Percentiles rank a stretch among this genome's conserved stretches.
Evolutionary conservation across 2,888 invertebrate genomes (phyloP).

Genomic region (Carterocephalus palaemon): DNA sequence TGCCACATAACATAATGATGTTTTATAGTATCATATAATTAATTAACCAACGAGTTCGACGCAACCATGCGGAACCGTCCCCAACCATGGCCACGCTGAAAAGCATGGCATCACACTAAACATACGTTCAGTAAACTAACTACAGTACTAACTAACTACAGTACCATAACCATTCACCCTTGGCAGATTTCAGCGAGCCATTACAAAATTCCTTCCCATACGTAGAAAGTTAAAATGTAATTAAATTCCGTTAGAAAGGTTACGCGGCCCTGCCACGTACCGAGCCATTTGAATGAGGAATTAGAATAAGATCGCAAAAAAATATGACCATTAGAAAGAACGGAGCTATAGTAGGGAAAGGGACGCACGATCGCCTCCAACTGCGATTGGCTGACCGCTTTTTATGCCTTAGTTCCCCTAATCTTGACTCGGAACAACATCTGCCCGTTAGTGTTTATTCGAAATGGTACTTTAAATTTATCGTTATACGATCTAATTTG

Average conservation of each 20-base stretch:
- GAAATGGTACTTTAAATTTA: constrained; percentile 73
- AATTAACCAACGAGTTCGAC: too few relatives aligned
- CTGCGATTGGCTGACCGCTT: constrained; percentile 73
- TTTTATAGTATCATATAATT: too few relatives aligned
- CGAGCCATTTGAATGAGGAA: constrained; percentile 71
- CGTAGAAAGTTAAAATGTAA: constrained; percentile 40
- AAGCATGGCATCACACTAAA: constrained; percentile 3
- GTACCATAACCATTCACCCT: constrained; percentile 11
- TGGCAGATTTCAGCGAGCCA: constrained; percentile 20
- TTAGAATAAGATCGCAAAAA: constrained; percentile 77
- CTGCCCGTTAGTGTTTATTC: constrained; percentile 71
- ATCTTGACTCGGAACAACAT: constrained; percentile 76
- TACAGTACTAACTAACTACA: constrained; percentile 1
- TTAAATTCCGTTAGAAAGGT: constrained; percentile 54
- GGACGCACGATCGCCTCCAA: constrained; percentile 47
- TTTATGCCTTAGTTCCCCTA: constrained; percentile 78
- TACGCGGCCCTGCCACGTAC: constrained; percentile 66
- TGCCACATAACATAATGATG: too few relatives aligned
- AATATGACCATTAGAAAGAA: constrained; percentile 76
- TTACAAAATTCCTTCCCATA: constrained; percentile 31
- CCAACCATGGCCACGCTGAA: too few relatives aligned
- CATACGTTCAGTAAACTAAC: constrained; percentile 1
- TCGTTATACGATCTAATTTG: constrained; percentile 65
- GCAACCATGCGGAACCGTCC: too few relatives aligned
- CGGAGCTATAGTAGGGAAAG: constrained; percentile 50